Base-by-base conservation (phyloP, 92 coral and sea anemone genomes). In the Isaurus tuberculatus region DNA sequence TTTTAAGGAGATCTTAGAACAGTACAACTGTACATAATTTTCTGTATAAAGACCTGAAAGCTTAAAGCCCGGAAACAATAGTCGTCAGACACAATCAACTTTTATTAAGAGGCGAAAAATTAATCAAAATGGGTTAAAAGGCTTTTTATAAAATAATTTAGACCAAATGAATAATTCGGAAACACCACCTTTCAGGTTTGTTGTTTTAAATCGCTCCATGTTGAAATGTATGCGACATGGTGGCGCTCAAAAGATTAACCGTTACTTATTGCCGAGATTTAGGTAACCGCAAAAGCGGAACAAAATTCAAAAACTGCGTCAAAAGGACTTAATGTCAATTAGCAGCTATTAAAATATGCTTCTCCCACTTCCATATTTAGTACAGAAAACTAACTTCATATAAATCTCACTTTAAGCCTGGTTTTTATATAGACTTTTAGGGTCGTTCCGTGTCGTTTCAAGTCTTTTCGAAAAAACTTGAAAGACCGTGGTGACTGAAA, bases 191-290 rank as follows among this genome's bases (percentile, higher is more conserved):
- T 22, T 33, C 44, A 60, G 82, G 32, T 77, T 26, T 33, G 25
- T 60, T 33, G 29, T 51, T 37, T 19, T 14, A 15, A 27, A 60
- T 57, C 53, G 10, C 16, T 5, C 68, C 36, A 63, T 77, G 70
- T 77, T 77, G 82, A 77, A 77, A 77, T 57, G 31, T 15, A n/a
- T 33, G 82, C 69, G 82, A 77, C 82, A 77, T 46, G 36, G 25
- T 77, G 82, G 82, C 82, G 82, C 82, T 22, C 49, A 17, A 40
- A 20, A 55, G 82, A 77, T 77, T 57, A 74, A 58, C 51, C 49
- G 11, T 19, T 40, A 15, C 25, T 58, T 77, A 77, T 23, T 77
- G 65, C 55, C 37, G 60, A 72, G 25, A 43, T 72, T 72, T 9
- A 77, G 10, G 7, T n/a, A 57, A 77, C 82, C 82, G 29, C 70